Evolutionary conservation across 2,113 vertebrate species (phyloP), one percentile per base, ranked within the genome.

Genomic region (Probosciger aterrimus): DNA sequence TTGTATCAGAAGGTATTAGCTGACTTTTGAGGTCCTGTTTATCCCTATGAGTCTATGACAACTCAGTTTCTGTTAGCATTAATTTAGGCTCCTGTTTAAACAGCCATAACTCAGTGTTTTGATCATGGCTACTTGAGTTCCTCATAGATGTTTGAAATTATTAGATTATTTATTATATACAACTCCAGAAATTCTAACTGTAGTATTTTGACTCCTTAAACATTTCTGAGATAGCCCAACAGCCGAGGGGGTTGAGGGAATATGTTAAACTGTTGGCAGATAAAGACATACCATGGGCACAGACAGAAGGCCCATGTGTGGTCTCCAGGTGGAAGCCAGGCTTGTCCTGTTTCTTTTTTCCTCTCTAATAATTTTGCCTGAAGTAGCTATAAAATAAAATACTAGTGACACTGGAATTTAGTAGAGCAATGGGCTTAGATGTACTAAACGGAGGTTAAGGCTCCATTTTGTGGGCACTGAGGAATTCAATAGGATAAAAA

Each of bases 141-240:
- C 46, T 53, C 49, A 63, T 28, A 96, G 7, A 49, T 55, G 24
- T 93, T 96, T 92, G 60, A 96, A 95, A 94, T 93, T 79, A 90
- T 52, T 64, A 31, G 28, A 50, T 25, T 95, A 67, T 90, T 92
- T 93, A 68, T 92, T 86, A 80, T 68, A 15, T 95, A 55, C 69
- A 62, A 20, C 22, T 93, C 16, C 77, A 88, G 7, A 90, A 91
- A 77, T 85, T 87, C n/a, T 69, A 85, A 10, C 41, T 47, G 19
- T 69, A 64, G 27, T 75, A 41, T 70, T 44, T n/a, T 50, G 49
- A 80, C 55, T 65, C 25, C 41, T 82, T 59, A 52, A 86, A 93
- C 19, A 50, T 13, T 77, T 83, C 75, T 78, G 25, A 92, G 17
- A 5, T 85, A 46, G 8, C 8, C 30, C 6, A 33, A 15, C 23